Conservation (phyloP, 2,888 invertebrate species). For the Lottia gigantea region DNA sequence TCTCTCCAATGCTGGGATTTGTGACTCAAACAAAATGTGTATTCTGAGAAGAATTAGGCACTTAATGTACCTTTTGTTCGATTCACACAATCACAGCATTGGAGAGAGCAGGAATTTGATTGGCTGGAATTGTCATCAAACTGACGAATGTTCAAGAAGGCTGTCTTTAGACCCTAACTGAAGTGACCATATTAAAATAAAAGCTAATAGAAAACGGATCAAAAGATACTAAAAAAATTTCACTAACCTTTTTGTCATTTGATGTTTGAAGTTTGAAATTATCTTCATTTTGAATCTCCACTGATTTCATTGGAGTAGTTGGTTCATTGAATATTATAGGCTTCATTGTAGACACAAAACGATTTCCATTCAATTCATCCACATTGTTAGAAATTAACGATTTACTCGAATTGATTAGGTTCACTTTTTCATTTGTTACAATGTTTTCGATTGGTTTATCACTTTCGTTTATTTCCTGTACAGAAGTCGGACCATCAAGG, state of each 20-base stretch:
- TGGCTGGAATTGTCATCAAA: no score
- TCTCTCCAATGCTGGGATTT: no score
- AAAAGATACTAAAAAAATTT: background rate
- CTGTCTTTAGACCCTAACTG: no score
- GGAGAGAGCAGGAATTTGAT: no score
- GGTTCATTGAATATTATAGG: background rate
- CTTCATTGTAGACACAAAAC: background rate
- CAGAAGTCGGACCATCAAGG: constrained; percentile 30
- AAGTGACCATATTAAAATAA: no score
- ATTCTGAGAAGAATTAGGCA: no score
- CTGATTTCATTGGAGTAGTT: background rate
- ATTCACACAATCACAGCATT: no score
- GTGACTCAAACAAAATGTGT: no score
- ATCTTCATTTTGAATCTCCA: background rate
- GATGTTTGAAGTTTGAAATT: background rate
- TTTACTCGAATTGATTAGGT: background rate
- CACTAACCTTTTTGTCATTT: background rate
- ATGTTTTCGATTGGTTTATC: constrained; percentile 15
- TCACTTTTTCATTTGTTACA: constrained; percentile 16
- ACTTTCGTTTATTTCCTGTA: constrained; percentile 9
- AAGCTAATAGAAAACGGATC: no score
- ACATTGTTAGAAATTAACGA: background rate
- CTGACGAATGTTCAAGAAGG: no score
- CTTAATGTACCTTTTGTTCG: no score
- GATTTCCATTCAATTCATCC: background rate